Evolutionary conservation across 2,888 invertebrate species (phyloP), one percentile per base, ranked within the genome.

Genomic region (Drosophila greeni): DNA sequence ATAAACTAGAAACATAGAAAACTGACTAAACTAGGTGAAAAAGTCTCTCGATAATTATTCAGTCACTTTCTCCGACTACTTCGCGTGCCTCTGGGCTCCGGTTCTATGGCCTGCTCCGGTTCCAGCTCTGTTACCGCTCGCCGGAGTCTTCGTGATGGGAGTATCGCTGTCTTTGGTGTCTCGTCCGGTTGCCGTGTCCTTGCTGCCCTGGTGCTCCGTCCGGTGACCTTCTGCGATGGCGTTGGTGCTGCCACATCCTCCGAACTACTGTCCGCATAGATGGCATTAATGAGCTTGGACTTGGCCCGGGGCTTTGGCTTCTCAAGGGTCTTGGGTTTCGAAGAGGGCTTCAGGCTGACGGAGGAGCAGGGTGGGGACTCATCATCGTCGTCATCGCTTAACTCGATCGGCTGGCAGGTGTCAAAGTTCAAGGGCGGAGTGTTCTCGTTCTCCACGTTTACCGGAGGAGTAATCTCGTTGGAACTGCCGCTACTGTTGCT

Each of bases 331-430:
- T 64, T 61, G 12, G 48, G 12, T 7, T 26, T 7, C 8, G 34
- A 20, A 1, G 39, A 8, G 11, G 33, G 40, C 14, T 61, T 48
- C 4, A 16, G 39, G 6, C 16, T 45, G 20, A 20, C 9, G 11
- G 7, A 6, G 34, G 45, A 8, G 29, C 12, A 14, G n/a, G 31
- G 34, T 9, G 29, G 24, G 7, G 29, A 33, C 6, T 60, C 70
- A 8, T 70, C 61, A 8, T 70, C 70, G 6, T 42, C 42, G 16
- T 40, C 40, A 29, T 60, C 61, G 40, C 67, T 68, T 36, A 68
- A 33, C 11, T 56, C 64, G 14, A 85, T 78, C 0, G 64, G n/a
- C 48, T 82, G 82, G 36, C 82, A 73, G 23, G 69, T 52, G 57
- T 85, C 78, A 2, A 75, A 33, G 33, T 75, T 72, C 5, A 65